A percentile compares a stretch with the other conserved stretches of the same genome.
These are phyloP conservation scores for Caenorhabditis angaria DNA, from an alignment of 2,888 invertebrate genomes.

Conservation along the genomic window DNA sequence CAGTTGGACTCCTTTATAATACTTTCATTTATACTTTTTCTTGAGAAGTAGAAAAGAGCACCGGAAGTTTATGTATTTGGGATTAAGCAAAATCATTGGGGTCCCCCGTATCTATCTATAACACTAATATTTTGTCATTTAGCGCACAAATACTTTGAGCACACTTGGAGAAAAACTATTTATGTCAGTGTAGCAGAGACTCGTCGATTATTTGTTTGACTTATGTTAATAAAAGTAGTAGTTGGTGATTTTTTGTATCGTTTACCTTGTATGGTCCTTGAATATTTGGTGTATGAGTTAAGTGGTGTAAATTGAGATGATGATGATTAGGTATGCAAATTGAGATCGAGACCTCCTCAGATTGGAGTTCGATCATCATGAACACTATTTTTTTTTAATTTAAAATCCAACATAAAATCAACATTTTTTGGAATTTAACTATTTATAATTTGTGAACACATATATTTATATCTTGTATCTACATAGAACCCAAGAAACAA, in stretches of 20 bases:
- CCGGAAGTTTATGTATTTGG: conserved; percentile 45
- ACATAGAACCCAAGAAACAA: neutral
- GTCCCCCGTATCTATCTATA: conserved; percentile 1
- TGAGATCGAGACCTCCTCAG: neutral
- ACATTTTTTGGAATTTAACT: no score
- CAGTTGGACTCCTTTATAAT: neutral
- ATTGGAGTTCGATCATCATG: no score
- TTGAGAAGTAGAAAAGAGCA: conserved; percentile 7
- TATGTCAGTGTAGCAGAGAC: no score
- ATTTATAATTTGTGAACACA: no score
- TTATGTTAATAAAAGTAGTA: neutral
- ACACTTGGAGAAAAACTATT: conserved; percentile 33
- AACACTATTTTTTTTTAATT: no score
- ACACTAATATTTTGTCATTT: conserved; percentile 1
- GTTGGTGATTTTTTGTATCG: conserved; percentile 1
- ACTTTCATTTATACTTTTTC: neutral
- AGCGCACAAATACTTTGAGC: conserved; percentile 40
- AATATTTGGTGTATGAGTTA: neutral
- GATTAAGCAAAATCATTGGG: conserved; percentile 29
- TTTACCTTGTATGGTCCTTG: conserved; percentile 1
- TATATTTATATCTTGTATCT: no score
- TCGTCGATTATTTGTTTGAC: neutral
- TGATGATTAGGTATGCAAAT: conserved; percentile 1
- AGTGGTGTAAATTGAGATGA: neutral
- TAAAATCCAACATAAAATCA: no score